Base-by-base conservation (phyloP, 2,888 invertebrate genomes). In the Acanthococcus lagerstroemiae region DNA sequence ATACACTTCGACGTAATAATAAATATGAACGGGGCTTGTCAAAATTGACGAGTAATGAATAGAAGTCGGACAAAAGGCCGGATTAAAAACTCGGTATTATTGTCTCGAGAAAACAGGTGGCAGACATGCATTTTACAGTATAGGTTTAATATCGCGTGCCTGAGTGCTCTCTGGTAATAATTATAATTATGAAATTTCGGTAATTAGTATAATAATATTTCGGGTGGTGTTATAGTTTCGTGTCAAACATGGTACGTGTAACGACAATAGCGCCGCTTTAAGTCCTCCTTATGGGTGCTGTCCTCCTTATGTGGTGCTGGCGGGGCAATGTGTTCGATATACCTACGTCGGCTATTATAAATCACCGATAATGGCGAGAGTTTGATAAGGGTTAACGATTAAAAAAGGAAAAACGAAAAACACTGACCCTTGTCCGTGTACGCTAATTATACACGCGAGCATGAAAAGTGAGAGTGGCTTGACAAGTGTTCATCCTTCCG, bases 21-120 rank as follows among this genome's bases (percentile, higher is more conserved):
- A 37, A 37, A 60, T 60, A 61, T 37, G 61, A 61, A 52, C 50
- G 61, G 46, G 61, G 19, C 61, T 61, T 61, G 61, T 61, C 61
- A 61, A 61, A 61, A 61, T 52, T 61, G 61, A 61, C 61, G 52
- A 52, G 52, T 61, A 61, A 61, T 61, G 61, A 61, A 61, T 61
- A 61, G 61, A 61, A 61, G 48, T 61, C 52, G 52, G 61, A 61
- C 61, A 61, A 61, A 46, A 61, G 61, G 61, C 61, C 50, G 61
- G 52, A 61, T 61, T 61, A 61, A 52, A 61, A 52, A 61, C 57
- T 37, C 44, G 44, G 57, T 57, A 57, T 57, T 57, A 44, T 57
- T 37, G 37, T 44, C 45, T 57, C 6, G 22, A 24, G 37, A 61
- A 61, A 61, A 61, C 61, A 61, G 61, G 61, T 61, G 61, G 61